Base-by-base conservation (phyloP, 2,888 invertebrate species). In the Incurvaria masculella region DNA sequence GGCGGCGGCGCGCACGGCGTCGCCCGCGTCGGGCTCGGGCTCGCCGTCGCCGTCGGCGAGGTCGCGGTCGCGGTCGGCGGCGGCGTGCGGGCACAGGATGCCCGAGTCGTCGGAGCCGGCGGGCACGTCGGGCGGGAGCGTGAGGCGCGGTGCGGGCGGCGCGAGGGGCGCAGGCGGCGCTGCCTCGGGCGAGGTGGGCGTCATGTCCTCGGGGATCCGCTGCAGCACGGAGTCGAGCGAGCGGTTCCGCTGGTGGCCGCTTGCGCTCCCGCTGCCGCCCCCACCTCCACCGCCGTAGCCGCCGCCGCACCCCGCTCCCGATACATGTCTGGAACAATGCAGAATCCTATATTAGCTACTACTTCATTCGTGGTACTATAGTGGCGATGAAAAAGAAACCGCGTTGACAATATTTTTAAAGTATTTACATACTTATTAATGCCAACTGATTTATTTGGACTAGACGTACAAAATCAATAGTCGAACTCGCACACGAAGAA, bases 201-300 rank as follows among this genome's bases (percentile, higher is more conserved):
- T 89, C 87, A 63, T 88, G 59, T 78, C 91, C 81, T 93, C 93
- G 52, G 93, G 93, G 65, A 94, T 93, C 68, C 91, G 82, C 69
- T 93, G 93, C 55, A 93, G 81, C 51, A 92, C 94, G 50, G 93
- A 94, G 69, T 94, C 94, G 68, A 94, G 78, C 65, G 93, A 93
- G 56, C 94, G 85, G 79, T 94, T 94, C 60, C 94, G 85, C 72
- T 93, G 93, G 68, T 91, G 91, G 61, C 87, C 84, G 55, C 87
- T 75, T 72, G 74, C 76, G 53, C 74, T 68, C 45, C 75, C 4
- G 72, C 67, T 75, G 75, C 64, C 73, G 74, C 50, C 61, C 8
- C 21, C 6, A 14, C 41, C 33, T 4, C 11, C 4, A n/a, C 33
- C 33, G 11, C 11, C 3, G 3, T 10, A 14, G 17, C 5, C 6